Conservation (phyloP, 2,113 vertebrate genomes). For the Hipposideros armiger region DNA sequence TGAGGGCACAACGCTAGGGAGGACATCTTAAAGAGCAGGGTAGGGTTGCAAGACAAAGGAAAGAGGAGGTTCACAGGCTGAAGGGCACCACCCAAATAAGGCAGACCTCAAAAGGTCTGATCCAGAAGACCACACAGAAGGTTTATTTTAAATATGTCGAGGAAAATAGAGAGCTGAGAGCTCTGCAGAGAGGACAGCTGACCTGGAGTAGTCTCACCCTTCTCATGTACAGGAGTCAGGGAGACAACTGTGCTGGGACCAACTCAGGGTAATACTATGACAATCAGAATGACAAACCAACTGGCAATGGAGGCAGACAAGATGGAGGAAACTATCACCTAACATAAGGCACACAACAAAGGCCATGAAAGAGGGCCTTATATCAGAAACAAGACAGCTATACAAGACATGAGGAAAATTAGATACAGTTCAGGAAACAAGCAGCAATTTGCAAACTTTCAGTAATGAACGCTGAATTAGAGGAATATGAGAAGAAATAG, state of each 20-base stretch:
- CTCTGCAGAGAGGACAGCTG: background rate
- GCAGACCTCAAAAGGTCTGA: background rate
- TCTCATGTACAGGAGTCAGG: background rate
- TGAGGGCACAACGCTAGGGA: background rate
- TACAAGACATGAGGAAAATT: background rate
- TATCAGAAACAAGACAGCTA: background rate
- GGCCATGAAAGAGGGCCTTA: background rate
- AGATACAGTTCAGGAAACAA: background rate
- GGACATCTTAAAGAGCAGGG: background rate
- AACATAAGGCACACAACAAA: background rate
- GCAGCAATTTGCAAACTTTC: background rate
- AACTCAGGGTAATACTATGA: background rate
- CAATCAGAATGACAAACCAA: background rate
- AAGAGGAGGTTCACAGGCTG: background rate
- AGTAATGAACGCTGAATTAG: background rate
- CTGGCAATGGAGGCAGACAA: background rate
- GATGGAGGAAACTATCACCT: background rate
- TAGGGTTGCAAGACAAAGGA: fast-evolving
- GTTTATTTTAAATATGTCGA: background rate
- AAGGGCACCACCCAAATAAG: background rate
- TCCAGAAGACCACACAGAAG: background rate
- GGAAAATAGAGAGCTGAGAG: background rate
- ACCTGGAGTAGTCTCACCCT: background rate
- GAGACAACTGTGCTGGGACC: background rate
- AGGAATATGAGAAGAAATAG: background rate